phyloP scores from a whole-genome alignment of 2,113 vertebrate species.

The Raja brachyura region DNA sequence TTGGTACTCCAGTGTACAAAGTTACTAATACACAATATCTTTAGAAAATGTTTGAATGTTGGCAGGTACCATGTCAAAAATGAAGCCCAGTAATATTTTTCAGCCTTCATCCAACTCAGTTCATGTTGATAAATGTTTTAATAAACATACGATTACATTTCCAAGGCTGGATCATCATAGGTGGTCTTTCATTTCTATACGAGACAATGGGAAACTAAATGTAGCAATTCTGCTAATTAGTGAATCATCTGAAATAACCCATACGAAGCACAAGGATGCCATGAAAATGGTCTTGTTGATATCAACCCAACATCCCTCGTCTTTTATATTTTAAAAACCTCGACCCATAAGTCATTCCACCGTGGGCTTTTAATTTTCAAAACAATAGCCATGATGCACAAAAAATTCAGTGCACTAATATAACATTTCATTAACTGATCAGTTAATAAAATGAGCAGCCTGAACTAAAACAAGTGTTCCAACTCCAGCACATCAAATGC shows the following conservation, averaged over 20 bases:
- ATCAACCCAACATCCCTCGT: constrained; percentile 63
- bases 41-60: not conserved
- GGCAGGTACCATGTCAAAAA: not conserved
- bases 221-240: constrained; percentile 67
- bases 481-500: not conserved
- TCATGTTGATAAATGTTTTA: not conserved
- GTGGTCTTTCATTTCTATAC: constrained; percentile 61
- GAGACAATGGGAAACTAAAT: constrained; percentile 60
- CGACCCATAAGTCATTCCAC: constrained; percentile 51
- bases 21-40: not conserved
- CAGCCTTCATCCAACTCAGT: not conserved
- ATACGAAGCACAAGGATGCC: constrained; percentile 51
- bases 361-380: constrained; percentile 39
- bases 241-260: constrained; percentile 66
- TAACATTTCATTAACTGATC: constrained; percentile 51
- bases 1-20: not conserved
- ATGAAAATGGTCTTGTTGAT: constrained; percentile 61
- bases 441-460: constrained; percentile 43
- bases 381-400: constrained; percentile 33
- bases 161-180: constrained; percentile 51
- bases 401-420: constrained; percentile 40
- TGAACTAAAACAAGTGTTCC: not conserved
- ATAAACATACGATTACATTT: not conserved
- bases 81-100: not conserved
- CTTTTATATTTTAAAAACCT: constrained; percentile 55